Evolutionary conservation across 2,113 vertebrate genomes (phyloP), one percentile per base, ranked within the genome.

Genomic region (Chionomys nivalis): DNA sequence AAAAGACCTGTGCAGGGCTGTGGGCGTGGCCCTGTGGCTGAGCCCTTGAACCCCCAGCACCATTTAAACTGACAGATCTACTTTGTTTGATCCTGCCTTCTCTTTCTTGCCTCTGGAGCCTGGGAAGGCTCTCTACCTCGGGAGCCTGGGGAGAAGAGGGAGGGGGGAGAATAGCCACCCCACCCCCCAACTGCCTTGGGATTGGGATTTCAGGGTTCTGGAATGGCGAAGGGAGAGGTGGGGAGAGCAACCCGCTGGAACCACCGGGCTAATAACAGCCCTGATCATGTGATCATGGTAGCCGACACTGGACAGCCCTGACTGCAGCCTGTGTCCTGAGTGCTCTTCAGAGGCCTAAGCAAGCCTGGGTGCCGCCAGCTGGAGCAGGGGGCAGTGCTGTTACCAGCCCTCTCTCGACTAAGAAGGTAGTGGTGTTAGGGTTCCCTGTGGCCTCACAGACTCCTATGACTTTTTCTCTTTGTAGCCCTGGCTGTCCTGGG

Each of bases 361-460:
- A 9, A 19, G 7, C 52, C n/a, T 24, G 58, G 66, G 73, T 26
- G 42, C 52, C 36, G 87, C 42, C n/a, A 28, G 49, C 1, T 42
- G 42, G 19, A 19, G 19, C 1, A 5, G 52, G 63, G n/a, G n/a
- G n/a, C n/a, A n/a, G n/a, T n/a, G n/a, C n/a, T 55, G 11, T 26
- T 4, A 28, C 11, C 9, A 0, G 8, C 61, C 1, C 3, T 39
- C n/a, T 68, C 78, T 75, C 1, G 0, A 28, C 49, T 2, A 10
- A 65, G 63, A 42, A 81, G 36, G 23, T 42, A 8, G 47, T 13
- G 21, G 39, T 16, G 39, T 55, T 47, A n/a, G 90, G 39, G 68
- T 86, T 52, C n/a, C 47, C 63, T 66, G 7, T 75, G 44, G 24
- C 42, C 26, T 87, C 14, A 17, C 42, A 65, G 39, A 16, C 58